phyloP scores from a whole-genome alignment of 2,797 vertebrate genomes.

The Fistularia tabacaria region DNA sequence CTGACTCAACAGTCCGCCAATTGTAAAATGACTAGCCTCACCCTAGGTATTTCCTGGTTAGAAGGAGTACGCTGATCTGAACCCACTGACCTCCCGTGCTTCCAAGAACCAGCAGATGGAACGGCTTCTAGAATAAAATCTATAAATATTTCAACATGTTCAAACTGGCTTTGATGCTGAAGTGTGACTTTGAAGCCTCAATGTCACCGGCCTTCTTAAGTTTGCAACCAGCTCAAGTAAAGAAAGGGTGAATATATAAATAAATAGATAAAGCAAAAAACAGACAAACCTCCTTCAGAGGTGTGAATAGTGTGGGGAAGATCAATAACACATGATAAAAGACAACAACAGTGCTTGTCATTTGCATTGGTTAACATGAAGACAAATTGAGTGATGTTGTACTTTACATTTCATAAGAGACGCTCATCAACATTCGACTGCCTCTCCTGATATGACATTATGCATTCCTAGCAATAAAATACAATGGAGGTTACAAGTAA shows the following conservation, averaged over 20 bases:
- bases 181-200: slow-evolving; percentile 69
- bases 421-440: slow-evolving; percentile 26
- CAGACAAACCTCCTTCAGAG: slow-evolving; percentile 15
- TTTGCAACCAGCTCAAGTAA: slow-evolving; percentile 49
- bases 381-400: slow-evolving; percentile 13
- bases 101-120: slow-evolving; percentile 48
- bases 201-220: slow-evolving; percentile 64
- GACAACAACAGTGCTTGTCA: slow-evolving; percentile 6
- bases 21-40: too few species aligned
- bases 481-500: slow-evolving; percentile 8
- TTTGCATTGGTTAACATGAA: slow-evolving; percentile 34
- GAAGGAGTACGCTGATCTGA: neutral
- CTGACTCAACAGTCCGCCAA: too few species aligned
- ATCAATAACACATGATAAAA: slow-evolving; percentile 14
- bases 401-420: slow-evolving; percentile 29
- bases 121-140: slow-evolving; percentile 47
- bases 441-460: slow-evolving; percentile 12
- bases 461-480: slow-evolving; percentile 17
- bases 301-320: neutral
- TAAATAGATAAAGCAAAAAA: slow-evolving; percentile 9
- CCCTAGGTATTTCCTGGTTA: neutral
- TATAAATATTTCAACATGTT: slow-evolving; percentile 64
- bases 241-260: slow-evolving; percentile 20
- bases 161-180: slow-evolving; percentile 68
- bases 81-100: slow-evolving; percentile 11